phyloP scores from a whole-genome alignment of 2,113 vertebrate genomes.

The Corvus hawaiiensis region DNA sequence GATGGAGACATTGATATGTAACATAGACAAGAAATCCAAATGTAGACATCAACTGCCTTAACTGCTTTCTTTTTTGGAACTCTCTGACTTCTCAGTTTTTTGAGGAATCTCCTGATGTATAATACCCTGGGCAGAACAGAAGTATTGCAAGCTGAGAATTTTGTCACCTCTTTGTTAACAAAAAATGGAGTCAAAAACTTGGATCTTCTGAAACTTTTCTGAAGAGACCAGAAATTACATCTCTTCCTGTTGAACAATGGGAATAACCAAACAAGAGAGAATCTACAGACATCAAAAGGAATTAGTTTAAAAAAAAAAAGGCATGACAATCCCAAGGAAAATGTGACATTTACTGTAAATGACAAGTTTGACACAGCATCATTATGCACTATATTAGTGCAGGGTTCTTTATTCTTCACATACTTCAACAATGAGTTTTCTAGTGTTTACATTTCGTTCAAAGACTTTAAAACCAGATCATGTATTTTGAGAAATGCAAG shows the following conservation, averaged over 20 bases:
- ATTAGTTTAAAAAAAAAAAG: constrained; percentile 14
- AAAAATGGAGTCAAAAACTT: constrained; percentile 41
- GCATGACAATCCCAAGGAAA: constrained; percentile 77
- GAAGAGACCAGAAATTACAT: constrained; percentile 55
- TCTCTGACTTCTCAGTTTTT: constrained; percentile 76
- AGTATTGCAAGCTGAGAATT: constrained; percentile 47
- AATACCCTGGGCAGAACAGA: constrained; percentile 59
- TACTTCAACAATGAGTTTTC: constrained; percentile 84
- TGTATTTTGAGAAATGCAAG: constrained; percentile 64
- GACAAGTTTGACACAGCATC: constrained; percentile 66
- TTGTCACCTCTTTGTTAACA: constrained; percentile 59
- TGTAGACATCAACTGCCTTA: constrained; percentile 81
- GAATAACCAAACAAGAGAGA: constrained; percentile 12
- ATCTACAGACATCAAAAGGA: constrained; percentile 58
- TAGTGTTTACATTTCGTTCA: constrained; percentile 82
- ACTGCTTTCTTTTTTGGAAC: constrained; percentile 74
- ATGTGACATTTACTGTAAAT: constrained; percentile 70
- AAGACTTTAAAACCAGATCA: constrained; percentile 67
- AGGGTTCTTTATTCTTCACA: constrained; percentile 78
- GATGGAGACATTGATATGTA: constrained; percentile 96
- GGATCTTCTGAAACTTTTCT: constrained; percentile 49
- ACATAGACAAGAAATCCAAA: constrained; percentile 71
- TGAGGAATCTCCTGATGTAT: constrained; percentile 71
- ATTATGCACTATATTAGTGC: constrained; percentile 98
- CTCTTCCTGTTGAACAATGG: constrained; percentile 67